Conservation (phyloP, 2,888 invertebrate genomes). For the Caenorhabditis parvicauda region DNA sequence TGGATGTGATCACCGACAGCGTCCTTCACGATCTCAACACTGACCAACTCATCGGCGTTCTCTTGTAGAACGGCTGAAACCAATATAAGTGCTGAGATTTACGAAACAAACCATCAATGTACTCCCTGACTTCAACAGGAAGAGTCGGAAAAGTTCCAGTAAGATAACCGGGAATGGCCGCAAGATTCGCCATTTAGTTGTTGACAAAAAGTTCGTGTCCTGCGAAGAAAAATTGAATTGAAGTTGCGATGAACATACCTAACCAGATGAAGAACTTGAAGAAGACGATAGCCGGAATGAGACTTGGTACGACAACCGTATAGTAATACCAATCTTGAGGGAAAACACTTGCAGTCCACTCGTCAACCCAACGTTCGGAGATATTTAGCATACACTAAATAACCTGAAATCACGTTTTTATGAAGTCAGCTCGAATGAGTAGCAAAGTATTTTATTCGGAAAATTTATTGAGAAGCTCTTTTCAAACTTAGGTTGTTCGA, state of each 20-base stretch:
- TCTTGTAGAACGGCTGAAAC: conserved; percentile 48
- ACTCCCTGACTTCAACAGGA: conserved; percentile 50
- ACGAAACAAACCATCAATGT: conserved; percentile 42
- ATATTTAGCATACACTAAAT: conserved; percentile 23
- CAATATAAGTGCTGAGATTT: background rate
- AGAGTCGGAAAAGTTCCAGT: conserved; percentile 45
- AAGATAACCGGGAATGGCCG: conserved; percentile 45
- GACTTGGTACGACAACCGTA: conserved; percentile 34
- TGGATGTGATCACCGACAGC: conserved; percentile 57
- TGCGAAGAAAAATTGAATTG: conserved; percentile 2
- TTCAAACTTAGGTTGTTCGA: no score
- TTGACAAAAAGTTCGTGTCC: conserved; percentile 49
- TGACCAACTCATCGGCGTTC: conserved; percentile 52
- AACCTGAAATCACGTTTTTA: no score
- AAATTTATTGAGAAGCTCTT: no score
- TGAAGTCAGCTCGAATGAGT: no score
- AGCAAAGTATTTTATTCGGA: no score
- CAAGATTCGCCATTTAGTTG: conserved; percentile 45
- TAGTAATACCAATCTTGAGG: conserved; percentile 31
- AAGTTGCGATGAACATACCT: conserved; percentile 13
- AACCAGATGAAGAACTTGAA: conserved; percentile 45
- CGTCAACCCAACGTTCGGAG: conserved; percentile 29
- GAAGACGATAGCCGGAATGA: conserved; percentile 38
- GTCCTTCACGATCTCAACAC: conserved; percentile 51
- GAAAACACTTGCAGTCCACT: conserved; percentile 30